Conservation (phyloP, 2,113 vertebrate species). For the Peromyscus californicus region DNA sequence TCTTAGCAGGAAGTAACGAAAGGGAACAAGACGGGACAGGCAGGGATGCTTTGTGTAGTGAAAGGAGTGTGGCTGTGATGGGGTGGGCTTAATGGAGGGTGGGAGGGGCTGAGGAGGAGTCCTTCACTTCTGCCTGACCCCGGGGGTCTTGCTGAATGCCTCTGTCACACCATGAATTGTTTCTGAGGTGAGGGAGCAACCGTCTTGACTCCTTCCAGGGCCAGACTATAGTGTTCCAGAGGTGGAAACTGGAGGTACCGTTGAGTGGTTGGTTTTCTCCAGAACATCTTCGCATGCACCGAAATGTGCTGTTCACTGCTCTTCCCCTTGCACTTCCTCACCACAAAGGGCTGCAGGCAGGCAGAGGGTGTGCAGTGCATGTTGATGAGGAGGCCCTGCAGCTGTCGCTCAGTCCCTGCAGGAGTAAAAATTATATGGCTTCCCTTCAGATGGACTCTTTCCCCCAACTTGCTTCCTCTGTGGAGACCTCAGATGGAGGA, state of each 20-base stretch:
- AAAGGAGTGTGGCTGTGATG: background rate
- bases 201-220: background rate
- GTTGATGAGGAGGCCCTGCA: background rate
- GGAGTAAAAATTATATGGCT: background rate
- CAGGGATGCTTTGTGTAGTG: background rate
- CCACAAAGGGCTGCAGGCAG: background rate
- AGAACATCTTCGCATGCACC: background rate
- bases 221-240: background rate
- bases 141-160: background rate
- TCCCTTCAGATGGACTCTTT: background rate
- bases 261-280: background rate
- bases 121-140: background rate
- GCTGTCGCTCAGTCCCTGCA: background rate
- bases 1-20: background rate
- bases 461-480: background rate
- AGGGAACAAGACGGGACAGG: too few species aligned
- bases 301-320: background rate
- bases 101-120: too few species aligned
- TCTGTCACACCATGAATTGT: accelerated
- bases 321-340: background rate
- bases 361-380: too few species aligned
- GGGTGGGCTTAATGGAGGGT: background rate
- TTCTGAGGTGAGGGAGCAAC: background rate
- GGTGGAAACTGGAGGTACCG: background rate
- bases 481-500: background rate